Base-by-base conservation (phyloP, 2,797 vertebrate genomes). In the Florisuga fusca region DNA sequence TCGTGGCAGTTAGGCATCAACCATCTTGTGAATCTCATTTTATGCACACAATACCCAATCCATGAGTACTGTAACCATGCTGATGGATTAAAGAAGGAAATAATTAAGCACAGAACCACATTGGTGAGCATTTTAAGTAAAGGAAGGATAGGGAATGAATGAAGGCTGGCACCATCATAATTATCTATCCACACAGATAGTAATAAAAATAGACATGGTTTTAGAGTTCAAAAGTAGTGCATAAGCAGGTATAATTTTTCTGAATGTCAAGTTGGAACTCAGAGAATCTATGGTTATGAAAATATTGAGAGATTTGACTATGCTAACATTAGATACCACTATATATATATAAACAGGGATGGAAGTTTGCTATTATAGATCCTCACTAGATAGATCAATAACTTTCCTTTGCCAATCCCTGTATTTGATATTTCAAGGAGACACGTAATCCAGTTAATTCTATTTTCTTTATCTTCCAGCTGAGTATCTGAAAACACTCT, bases 401-500 rank as follows among this genome's bases (percentile, higher is more conserved):
- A 77, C 34, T 57, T 83, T 41, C 16, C 5, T n/a, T 71, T 85
- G 61, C 36, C 48, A 74, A 25, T 43, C 57, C 17, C 45, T 33
- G 26, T 72, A 64, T 6, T 22, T 62, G 36, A 23, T 62, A 75
- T 66, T 87, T 89, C 66, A 94, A 93, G 46, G 33, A 83, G 43
- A 85, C 92, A 71, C 15, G 48, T 57, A 91, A 91, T 62, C 73
- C 3, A 59, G n/a, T 10, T 95, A 58, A 80, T 80, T 83, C 34
- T 74, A 20, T 85, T 94, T 93, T 90, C 58, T 78, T 85, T 41
- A 36, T 75, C 69, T 90, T 81, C 34, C 62, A 77, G 12, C 9
- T 73, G 79, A 78, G 27, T 57, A 80, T 85, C 53, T 94, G 61
- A 94, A 94, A 91, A 85, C 23, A 75, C 25, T 68, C 7, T 34